Evolutionary conservation across 2,113 vertebrate genomes (phyloP).

Genomic region (Daubentonia madagascariensis): DNA sequence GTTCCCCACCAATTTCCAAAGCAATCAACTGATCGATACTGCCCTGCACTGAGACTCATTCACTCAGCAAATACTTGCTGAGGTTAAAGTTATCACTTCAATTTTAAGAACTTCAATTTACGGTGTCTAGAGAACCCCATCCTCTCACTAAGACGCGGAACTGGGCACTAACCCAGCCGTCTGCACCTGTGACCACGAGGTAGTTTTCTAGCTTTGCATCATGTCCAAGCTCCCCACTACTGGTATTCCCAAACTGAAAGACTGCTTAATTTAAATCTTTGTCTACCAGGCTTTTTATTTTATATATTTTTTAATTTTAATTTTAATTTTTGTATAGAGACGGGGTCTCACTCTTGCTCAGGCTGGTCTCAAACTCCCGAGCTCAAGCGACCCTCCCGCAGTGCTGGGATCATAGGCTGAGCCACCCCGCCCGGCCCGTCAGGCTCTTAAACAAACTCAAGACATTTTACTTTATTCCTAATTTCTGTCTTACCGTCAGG

Average conservation of each 20-base stretch:
- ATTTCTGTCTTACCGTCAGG: background rate
- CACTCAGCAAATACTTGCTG: background rate
- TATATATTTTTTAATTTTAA: no score
- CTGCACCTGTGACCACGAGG: fast-evolving
- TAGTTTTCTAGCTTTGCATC: fast-evolving
- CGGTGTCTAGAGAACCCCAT: fast-evolving
- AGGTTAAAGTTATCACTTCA: background rate
- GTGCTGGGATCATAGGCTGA: no score
- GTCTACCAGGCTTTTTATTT: background rate
- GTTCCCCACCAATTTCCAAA: background rate
- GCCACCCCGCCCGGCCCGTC: no score
- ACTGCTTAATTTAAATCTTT: background rate
- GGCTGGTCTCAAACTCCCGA: no score
- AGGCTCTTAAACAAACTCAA: background rate
- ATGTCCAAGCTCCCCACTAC: background rate
- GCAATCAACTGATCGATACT: fast-evolving
- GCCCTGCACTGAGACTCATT: fast-evolving
- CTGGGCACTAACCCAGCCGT: fast-evolving
- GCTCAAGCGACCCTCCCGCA: no score
- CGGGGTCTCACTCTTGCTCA: no score
- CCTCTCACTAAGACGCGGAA: background rate
- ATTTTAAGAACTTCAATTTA: background rate
- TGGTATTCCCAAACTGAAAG: fast-evolving
- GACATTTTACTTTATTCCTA: background rate
- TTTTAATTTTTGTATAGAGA: no score